Percentiles rank a stretch among this genome's conserved stretches.
Conservation (phyloP, 1,140 invertebrate genomes). For the Trichoplusia ni region DNA sequence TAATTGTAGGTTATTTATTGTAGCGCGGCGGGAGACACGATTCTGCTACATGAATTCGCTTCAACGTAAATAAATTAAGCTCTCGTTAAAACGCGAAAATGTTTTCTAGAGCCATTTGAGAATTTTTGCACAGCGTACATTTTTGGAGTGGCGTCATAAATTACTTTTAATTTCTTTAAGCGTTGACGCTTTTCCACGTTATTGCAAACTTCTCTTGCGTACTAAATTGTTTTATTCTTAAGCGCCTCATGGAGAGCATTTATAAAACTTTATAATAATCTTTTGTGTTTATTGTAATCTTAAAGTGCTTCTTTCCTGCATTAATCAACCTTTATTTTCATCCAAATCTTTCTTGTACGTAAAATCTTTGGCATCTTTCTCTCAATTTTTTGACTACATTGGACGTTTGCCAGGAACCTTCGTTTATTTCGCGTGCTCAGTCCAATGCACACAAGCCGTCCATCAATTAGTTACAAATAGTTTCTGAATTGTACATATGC, state of each 20-base stretch:
- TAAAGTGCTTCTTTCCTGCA: no score
- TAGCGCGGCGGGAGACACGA: constrained; percentile 46
- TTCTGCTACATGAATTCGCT: constrained; percentile 39
- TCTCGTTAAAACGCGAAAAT: constrained; percentile 16
- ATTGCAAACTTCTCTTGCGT: no score
- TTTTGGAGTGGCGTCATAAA: background rate
- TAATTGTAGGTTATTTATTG: constrained; percentile 68
- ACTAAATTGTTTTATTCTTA: no score
- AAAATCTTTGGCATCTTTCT: constrained; percentile 25
- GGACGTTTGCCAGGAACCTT: constrained; percentile 7
- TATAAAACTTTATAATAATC: no score
- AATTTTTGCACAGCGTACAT: background rate
- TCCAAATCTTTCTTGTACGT: background rate
- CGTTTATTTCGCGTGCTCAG: constrained; percentile 12
- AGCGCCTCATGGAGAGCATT: no score
- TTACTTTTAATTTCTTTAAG: background rate
- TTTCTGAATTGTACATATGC: constrained; percentile 31
- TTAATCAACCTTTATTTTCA: background rate
- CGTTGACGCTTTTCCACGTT: background rate
- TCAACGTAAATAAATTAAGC: constrained; percentile 26
- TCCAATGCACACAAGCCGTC: constrained; percentile 19
- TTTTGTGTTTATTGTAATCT: no score
- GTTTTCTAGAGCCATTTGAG: background rate
- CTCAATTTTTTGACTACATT: constrained; percentile 17
- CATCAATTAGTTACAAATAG: constrained; percentile 43